A percentile compares a stretch with the other conserved stretches of the same genome.
Conservation (phyloP, 2,888 invertebrate genomes). For the Harpalus rubripes region DNA sequence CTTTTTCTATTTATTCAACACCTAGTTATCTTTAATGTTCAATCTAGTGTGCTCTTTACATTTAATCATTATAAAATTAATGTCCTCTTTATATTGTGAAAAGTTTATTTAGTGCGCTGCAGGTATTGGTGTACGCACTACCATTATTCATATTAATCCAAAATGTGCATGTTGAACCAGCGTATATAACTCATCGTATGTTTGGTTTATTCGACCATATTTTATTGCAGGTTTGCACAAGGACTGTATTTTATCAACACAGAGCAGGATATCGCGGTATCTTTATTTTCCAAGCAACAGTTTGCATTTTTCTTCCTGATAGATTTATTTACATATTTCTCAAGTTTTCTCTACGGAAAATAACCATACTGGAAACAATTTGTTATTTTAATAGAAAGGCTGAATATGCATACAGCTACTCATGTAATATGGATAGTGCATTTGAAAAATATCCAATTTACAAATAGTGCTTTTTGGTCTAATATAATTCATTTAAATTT, state of each 20-base stretch:
- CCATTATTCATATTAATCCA: conserved; percentile 40
- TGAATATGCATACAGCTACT: not conserved
- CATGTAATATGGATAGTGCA: not conserved
- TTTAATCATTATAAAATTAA: not conserved
- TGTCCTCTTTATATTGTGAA: not conserved
- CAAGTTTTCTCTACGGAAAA: not conserved
- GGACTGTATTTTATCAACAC: conserved; percentile 26
- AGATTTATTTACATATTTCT: conserved; percentile 37
- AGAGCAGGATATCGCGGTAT: conserved; percentile 23
- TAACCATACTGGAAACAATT: not conserved
- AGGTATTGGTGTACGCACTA: conserved; percentile 12
- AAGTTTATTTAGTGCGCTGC: not conserved
- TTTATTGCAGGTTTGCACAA: conserved; percentile 34
- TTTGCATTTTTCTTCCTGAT: conserved; percentile 26
- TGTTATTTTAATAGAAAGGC: not conserved
- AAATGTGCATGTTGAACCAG: conserved; percentile 24
- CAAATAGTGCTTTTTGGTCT: not conserved
- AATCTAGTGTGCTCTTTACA: not conserved
- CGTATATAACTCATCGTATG: conserved; percentile 35
- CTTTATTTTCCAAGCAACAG: conserved; percentile 43
- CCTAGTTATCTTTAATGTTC: not conserved
- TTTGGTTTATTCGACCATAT: conserved; percentile 41
- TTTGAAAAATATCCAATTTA: not conserved
- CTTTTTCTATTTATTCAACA: not conserved
- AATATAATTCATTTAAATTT: too few relatives aligned